These are phyloP conservation scores for Chaetura pelagica DNA, from an alignment of 2,113 vertebrate species.

Conservation along the genomic window DNA sequence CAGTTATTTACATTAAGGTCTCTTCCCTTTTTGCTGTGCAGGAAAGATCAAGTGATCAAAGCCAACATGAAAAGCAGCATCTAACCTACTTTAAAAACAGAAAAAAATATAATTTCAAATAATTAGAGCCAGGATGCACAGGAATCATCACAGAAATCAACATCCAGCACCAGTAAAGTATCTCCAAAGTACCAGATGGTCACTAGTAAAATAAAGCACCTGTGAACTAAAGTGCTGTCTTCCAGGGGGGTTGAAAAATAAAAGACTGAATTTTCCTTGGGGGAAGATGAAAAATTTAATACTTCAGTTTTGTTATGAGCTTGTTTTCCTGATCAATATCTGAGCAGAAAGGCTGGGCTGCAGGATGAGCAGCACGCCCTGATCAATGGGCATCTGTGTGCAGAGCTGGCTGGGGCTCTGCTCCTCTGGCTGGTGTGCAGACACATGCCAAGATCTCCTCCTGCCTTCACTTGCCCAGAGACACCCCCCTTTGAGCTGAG, in stretches of 20 bases:
- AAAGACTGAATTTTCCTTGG: not conserved
- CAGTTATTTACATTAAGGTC: not conserved
- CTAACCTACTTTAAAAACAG: not conserved
- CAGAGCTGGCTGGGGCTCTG: not conserved
- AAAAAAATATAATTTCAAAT: not conserved
- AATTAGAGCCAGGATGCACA: not conserved
- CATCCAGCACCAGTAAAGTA: not conserved
- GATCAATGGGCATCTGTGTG: fast-evolving
- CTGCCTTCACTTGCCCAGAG: not conserved
- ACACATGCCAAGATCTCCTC: not conserved
- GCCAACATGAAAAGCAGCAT: not conserved
- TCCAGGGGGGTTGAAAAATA: not conserved
- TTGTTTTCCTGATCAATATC: not conserved
- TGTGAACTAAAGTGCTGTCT: not conserved
- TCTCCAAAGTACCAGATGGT: constrained; percentile 17
- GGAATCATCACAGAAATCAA: constrained; percentile 17
- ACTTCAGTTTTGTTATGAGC: not conserved
- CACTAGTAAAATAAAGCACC: not conserved
- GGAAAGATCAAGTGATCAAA: not conserved
- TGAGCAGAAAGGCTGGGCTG: not conserved
- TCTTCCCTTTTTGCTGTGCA: not conserved
- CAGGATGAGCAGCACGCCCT: not conserved
- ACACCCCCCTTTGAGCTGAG: fast-evolving
- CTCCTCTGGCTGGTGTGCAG: not conserved
- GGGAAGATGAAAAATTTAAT: constrained; percentile 25